phyloP scores from a whole-genome alignment of 2,113 vertebrate species.

The Turnix velox region DNA sequence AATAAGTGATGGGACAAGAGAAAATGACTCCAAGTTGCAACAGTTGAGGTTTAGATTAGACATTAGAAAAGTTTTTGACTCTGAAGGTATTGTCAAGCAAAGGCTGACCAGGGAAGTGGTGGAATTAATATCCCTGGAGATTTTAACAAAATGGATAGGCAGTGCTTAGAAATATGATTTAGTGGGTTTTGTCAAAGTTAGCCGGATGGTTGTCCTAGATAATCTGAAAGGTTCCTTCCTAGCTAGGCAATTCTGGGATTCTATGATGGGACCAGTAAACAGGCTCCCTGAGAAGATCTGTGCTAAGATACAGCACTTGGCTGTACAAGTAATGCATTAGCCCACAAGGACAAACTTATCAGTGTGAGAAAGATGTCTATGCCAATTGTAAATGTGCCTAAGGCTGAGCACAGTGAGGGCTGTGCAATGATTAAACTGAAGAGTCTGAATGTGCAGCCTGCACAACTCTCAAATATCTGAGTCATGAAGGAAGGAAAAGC shows the following conservation, averaged over 20 bases:
- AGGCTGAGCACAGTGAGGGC: not conserved
- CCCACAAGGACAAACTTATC: fast-evolving
- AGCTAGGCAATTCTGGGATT: not conserved
- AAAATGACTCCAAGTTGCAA: not conserved
- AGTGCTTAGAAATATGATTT: not conserved
- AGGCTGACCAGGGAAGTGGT: not conserved
- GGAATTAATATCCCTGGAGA: not conserved
- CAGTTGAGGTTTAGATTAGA: not conserved
- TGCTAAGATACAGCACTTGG: not conserved
- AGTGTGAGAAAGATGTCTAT: not conserved
- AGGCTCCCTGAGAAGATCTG: not conserved
- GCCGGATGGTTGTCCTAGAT: not conserved
- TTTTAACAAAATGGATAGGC: not conserved
- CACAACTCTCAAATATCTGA: not conserved
- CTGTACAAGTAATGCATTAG: not conserved
- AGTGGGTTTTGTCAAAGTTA: not conserved
- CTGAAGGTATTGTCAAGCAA: not conserved
- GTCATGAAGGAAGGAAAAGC: not conserved
- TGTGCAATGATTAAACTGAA: not conserved
- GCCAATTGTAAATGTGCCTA: not conserved
- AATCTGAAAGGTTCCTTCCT: not conserved
- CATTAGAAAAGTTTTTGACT: not conserved
- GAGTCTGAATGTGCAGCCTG: not conserved
- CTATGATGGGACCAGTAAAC: not conserved
- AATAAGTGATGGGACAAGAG: not conserved